A percentile compares a stretch with the other conserved stretches of the same genome.
These are phyloP conservation scores for Drosophila pseudoobscura DNA, from an alignment of 1,140 invertebrate genomes.

Conservation along the genomic window DNA sequence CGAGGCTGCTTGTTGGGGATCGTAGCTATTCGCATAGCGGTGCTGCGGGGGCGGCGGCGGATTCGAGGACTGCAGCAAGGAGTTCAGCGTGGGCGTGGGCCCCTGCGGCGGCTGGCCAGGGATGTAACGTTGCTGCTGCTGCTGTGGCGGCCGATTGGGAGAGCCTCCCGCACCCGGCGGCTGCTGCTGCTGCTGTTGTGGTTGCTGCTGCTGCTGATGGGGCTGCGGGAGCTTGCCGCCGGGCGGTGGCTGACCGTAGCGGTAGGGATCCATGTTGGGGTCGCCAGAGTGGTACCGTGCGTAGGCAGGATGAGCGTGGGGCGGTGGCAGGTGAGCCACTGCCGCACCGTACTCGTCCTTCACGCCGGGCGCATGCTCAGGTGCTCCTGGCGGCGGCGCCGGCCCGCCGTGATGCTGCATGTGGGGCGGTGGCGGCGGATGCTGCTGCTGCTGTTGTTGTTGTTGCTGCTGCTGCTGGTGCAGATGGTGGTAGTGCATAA, in stretches of 20 bases:
- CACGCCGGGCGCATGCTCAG: constrained; percentile 64
- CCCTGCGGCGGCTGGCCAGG: constrained; percentile 87
- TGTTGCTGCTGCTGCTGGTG: constrained; percentile 74
- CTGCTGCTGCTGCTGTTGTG: constrained; percentile 55
- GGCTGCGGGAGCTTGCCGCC: constrained; percentile 61
- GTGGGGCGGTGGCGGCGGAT: constrained; percentile 70
- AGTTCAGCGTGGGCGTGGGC: constrained; percentile 95
- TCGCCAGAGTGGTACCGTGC: constrained; percentile 74
- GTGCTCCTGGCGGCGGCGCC: constrained; percentile 61
- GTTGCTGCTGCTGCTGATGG: constrained; percentile 54
- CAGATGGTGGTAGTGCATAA: constrained; percentile 75
- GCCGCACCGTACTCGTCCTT: constrained; percentile 73
- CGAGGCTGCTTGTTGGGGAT: constrained; percentile 83
- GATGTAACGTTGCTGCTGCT: constrained; percentile 79
- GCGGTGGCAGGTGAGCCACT: constrained; percentile 71
- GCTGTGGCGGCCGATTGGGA: constrained; percentile 76
- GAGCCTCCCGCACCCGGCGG: constrained; percentile 63
- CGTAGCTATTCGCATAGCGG: constrained; percentile 82
- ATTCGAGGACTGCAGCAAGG: constrained; percentile 92
- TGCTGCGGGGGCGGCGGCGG: constrained; percentile 84
- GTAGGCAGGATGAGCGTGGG: constrained; percentile 73
- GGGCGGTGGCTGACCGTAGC: constrained; percentile 73
- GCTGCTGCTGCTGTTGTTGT: constrained; percentile 67
- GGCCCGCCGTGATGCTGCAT: constrained; percentile 66
- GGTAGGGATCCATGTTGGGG: constrained; percentile 82